phyloP scores from a whole-genome alignment of 2,113 vertebrate genomes.

The Phaetusa simplex region DNA sequence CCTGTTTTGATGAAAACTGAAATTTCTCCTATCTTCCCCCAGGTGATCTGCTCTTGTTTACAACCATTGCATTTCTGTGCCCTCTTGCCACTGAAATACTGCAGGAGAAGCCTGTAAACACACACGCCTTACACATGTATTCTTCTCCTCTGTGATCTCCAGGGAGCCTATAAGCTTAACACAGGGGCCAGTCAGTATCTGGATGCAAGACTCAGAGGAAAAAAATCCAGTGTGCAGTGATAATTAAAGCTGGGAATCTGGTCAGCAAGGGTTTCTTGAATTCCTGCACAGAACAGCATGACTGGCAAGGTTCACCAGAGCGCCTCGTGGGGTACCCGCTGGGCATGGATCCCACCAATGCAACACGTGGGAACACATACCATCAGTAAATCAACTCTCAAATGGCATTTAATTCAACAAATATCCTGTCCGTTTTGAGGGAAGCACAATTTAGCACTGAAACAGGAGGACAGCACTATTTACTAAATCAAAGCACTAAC shows the following conservation, averaged over 20 bases:
- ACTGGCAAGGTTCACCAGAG: not conserved
- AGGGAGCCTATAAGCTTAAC: not conserved
- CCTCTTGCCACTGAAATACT: not conserved
- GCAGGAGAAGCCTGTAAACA: not conserved
- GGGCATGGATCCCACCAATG: rapidly evolving
- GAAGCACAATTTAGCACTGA: not conserved
- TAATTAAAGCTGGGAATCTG: not conserved
- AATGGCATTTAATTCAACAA: not conserved
- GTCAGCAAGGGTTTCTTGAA: not conserved
- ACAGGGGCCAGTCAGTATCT: not conserved
- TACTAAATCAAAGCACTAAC: not conserved
- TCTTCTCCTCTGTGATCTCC: not conserved
- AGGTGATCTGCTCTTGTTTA: not conserved
- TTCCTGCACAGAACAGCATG: not conserved
- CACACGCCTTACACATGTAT: too few species aligned
- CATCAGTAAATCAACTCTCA: not conserved
- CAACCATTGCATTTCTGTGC: not conserved
- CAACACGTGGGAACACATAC: not conserved
- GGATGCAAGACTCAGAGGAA: not conserved
- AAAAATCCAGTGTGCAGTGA: not conserved
- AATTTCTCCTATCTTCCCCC: not conserved
- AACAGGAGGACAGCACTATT: not conserved
- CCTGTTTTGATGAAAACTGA: not conserved
- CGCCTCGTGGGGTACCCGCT: not conserved
- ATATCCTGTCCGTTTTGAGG: not conserved